Evolutionary conservation across 2,113 vertebrate genomes (phyloP), one percentile per base, ranked within the genome.

Genomic region (Mugil cephalus): DNA sequence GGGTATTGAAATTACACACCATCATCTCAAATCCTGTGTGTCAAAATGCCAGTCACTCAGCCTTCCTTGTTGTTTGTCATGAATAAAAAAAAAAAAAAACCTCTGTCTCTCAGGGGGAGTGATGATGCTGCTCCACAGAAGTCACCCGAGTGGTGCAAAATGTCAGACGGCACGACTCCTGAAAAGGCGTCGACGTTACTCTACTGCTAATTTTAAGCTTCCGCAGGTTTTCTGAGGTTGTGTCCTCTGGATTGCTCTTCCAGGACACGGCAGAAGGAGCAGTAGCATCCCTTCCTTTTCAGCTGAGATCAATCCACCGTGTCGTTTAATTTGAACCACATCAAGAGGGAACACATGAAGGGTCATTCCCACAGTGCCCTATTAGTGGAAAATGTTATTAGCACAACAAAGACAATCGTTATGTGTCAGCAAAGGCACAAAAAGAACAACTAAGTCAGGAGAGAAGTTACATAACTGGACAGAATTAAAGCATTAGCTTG

Each of bases 321-420:
- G 67, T 61, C 74, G 51, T 79, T 74, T 87, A 86, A 90, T 80
- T 53, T 54, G 58, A 85, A 45, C 82, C 78, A 86, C 66, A 68
- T 85, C 84, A 80, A 66, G 86, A 75, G 55, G 54, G 36, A 55
- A 47, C 36, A 3, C n/a, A 45, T 61, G 45, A 75, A 24, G 66
- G 77, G 84, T 73, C 67, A 72, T 54, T 34, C 78, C 70, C 62
- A 68, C 51, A 53, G 77, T 70, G 71, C 74, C 69, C 74, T 82
- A 73, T 71, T 78, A 79, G 47, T 36, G 7, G 59, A 56, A 64
- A 63, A 45, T 60, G 82, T 84, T 67, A 82, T 77, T 67, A 78
- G 62, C 38, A 56, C 50, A 65, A 62, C 73, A 71, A 69, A 82
- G 43, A 69, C 66, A 67, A 76, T 55, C 21, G 51, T 55, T 39